Evolutionary conservation across 2,888 invertebrate genomes (phyloP).

Genomic region (Tanytarsus gracilentus): DNA sequence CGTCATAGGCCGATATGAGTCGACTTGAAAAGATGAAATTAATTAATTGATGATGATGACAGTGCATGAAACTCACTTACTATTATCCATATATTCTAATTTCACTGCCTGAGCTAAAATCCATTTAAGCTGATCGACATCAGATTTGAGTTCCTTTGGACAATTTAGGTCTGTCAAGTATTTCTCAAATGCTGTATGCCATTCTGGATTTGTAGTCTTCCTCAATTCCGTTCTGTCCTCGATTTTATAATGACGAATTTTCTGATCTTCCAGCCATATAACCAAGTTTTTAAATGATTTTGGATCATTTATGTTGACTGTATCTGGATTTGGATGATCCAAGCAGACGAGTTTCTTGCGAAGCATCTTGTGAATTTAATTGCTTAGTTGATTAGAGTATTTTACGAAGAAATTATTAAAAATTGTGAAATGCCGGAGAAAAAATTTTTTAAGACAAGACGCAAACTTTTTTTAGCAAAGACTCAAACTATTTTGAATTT

Average conservation of each 20-base stretch:
- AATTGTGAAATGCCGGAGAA: neutral
- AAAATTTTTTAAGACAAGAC: constrained; percentile 1
- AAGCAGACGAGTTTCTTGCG: constrained; percentile 67
- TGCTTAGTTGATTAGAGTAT: neutral
- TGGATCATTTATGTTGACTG: constrained; percentile 62
- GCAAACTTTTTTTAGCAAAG: too few species aligned
- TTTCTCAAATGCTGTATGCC: constrained; percentile 61
- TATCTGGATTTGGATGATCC: constrained; percentile 64
- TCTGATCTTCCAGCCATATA: constrained; percentile 88
- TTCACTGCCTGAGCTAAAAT: constrained; percentile 73
- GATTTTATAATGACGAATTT: constrained; percentile 78
- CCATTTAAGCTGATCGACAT: constrained; percentile 73
- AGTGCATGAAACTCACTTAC: constrained; percentile 41
- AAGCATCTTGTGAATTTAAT: constrained; percentile 50
- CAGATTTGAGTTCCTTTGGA: constrained; percentile 51
- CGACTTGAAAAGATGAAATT: constrained; percentile 46
- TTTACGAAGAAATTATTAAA: neutral
- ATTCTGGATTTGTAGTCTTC: constrained; percentile 54
- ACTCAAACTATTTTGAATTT: too few species aligned
- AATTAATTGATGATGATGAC: constrained; percentile 29
- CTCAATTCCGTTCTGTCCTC: constrained; percentile 69
- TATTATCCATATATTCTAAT: constrained; percentile 72
- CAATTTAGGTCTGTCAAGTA: constrained; percentile 70
- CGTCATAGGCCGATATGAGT: constrained; percentile 60
- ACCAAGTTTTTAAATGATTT: constrained; percentile 29